Evolutionary conservation across 2,888 invertebrate genomes (phyloP), one percentile per base, ranked within the genome.

Genomic region (Harpalus rubripes): DNA sequence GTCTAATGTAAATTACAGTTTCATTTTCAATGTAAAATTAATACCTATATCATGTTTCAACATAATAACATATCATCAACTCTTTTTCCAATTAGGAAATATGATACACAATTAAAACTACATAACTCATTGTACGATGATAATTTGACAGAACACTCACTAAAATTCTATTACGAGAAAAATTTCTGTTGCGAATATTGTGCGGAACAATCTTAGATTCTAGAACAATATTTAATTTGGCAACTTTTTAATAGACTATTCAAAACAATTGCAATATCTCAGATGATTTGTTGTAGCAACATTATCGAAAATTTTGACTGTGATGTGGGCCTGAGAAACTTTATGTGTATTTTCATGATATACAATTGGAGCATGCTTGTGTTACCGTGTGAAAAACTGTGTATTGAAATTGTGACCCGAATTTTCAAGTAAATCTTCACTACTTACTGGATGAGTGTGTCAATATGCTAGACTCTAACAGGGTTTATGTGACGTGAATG

Each of bases 371-470:
- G 44, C 72, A 74, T 44, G 18, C 44, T 68, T 44, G 15, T 44
- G 8, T 52, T 44, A 74, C 52, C 72, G 72, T 74, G 72, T 74
- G 72, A 74, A 74, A 74, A 74, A 74, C 44, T 39, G n/a, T 68
- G 44, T 41, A 72, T 74, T 74, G 72, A 74, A 74, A 74, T 74
- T 74, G 72, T 74, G 72, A 74, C 72, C 72, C 72, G 41, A 74
- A 74, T 74, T 74, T 74, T 74, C 41, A 10, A 44, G 12, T 18
- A 18, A 44, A 16, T 74, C 18, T 44, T 41, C 68, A 26, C 39
- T 32, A 68, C n/a, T 5, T 15, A 39, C 39, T 10, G 68, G 7
- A 68, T 68, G 15, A 32, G 32, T 68, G 68, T 68, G 32, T 68
- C 15, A 32, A 68, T 41, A 68, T 63, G 7, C 8, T 63, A 39